These are phyloP conservation scores for Epinephelus fuscoguttatus DNA, from an alignment of 2,113 vertebrate species.

Conservation along the genomic window DNA sequence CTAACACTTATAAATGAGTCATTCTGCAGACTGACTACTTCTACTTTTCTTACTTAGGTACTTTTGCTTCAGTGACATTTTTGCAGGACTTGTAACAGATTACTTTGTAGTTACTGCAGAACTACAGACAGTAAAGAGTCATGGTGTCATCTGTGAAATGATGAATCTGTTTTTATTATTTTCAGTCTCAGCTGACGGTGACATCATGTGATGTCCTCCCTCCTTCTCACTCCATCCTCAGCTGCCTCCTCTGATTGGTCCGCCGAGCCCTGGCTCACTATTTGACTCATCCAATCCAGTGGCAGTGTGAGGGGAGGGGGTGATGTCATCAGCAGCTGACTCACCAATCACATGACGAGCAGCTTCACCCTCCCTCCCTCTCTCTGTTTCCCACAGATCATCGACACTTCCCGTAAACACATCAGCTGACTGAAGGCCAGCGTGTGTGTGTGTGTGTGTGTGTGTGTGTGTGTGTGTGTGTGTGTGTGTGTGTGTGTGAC, in stretches of 20 bases:
- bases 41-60: not conserved
- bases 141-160: not conserved
- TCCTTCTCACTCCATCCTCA: constrained; percentile 22
- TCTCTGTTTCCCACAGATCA: constrained; percentile 24
- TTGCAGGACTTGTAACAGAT: too few relatives aligned
- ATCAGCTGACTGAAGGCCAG: constrained; percentile 34
- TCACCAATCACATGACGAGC: constrained; percentile 68
- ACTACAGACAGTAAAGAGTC: not conserved
- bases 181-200: constrained; percentile 21
- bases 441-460: not conserved
- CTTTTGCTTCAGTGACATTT: too few relatives aligned
- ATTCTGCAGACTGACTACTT: not conserved
- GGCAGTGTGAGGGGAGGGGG: constrained; percentile 2
- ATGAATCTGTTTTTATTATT: constrained; percentile 2
- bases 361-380: constrained; percentile 3
- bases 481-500: constrained; percentile 40
- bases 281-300: constrained; percentile 63
- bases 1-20: too few relatives aligned
- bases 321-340: constrained; percentile 66
- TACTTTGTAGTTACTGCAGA: not conserved
- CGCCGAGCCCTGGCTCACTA: constrained; percentile 23
- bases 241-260: constrained; percentile 51
- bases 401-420: constrained; percentile 64
- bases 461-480: constrained; percentile 26
- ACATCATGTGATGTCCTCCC: constrained; percentile 47